A percentile compares a stretch with the other conserved stretches of the same genome.
These are phyloP conservation scores for Macropodus opercularis DNA, from an alignment of 2,797 vertebrate species.

Conservation along the genomic window DNA sequence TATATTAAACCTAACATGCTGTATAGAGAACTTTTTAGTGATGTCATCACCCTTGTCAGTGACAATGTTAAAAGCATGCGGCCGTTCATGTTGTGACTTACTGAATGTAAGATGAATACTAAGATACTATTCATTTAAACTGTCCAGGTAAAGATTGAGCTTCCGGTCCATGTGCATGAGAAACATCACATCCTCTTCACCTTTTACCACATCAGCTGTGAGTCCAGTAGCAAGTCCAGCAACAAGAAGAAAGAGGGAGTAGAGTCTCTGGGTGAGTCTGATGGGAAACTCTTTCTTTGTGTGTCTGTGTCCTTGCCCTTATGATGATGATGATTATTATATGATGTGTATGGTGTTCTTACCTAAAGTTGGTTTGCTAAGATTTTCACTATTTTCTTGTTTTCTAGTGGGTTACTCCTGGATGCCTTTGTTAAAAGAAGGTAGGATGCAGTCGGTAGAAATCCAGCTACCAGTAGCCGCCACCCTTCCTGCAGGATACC, in stretches of 20 bases:
- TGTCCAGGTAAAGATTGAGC: slow-evolving; percentile 96
- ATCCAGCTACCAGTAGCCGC: slow-evolving; percentile 89
- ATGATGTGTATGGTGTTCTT: rapidly evolving
- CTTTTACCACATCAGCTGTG: slow-evolving; percentile 97
- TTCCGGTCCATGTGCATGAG: slow-evolving; percentile 94
- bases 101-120: background rate
- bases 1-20: too few species aligned
- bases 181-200: slow-evolving; percentile 97
- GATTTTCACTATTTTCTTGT: rapidly evolving
- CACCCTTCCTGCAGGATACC: slow-evolving; percentile 88
- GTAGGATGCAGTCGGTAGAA: slow-evolving; percentile 88
- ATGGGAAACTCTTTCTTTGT: background rate
- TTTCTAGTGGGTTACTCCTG: slow-evolving; percentile 91
- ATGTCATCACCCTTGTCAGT: too few species aligned
- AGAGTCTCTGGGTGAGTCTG: slow-evolving; percentile 88
- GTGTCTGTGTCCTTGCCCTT: background rate
- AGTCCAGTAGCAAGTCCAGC: slow-evolving; percentile 92
- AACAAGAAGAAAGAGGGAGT: slow-evolving; percentile 93
- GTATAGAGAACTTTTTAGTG: background rate
- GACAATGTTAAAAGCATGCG: background rate
- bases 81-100: too few species aligned
- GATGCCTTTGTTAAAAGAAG: slow-evolving; percentile 91
- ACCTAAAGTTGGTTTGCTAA: background rate
- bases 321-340: too few species aligned
- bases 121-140: too few species aligned